phyloP scores from a whole-genome alignment of 2,797 vertebrate genomes.

The Myotis pilosus region DNA sequence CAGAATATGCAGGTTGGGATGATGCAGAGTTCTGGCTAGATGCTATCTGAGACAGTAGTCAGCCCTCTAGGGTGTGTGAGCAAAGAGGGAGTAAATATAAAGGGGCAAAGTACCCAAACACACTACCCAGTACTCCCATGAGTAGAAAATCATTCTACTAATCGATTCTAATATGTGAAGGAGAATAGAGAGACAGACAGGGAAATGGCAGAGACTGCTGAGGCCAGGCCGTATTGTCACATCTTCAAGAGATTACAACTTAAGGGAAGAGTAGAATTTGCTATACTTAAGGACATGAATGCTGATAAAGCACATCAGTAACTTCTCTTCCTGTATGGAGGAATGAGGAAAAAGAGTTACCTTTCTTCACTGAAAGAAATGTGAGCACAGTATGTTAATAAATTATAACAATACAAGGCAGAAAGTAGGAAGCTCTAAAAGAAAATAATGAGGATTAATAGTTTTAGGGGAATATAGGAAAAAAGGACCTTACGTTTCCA shows the following conservation, averaged over 20 bases:
- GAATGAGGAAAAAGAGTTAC: neutral
- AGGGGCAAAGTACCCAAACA: neutral
- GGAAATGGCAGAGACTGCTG: neutral
- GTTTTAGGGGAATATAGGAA: neutral
- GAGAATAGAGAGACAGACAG: neutral
- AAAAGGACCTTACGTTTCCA: neutral
- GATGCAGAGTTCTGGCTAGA: neutral
- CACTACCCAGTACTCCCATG: neutral
- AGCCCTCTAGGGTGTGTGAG: neutral
- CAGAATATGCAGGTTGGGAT: neutral
- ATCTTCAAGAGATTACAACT: neutral
- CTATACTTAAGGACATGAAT: neutral
- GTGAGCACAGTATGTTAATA: neutral
- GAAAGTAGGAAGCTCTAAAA: neutral
- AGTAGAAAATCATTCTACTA: neutral
- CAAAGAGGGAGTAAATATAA: too few species aligned
- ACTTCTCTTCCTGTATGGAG: neutral
- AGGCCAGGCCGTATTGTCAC: accelerated
- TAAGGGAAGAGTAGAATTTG: neutral
- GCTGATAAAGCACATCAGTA: neutral
- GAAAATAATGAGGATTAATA: neutral
- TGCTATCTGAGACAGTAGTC: neutral
- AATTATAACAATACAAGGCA: neutral
- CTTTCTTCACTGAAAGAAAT: neutral
- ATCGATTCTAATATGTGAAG: neutral